phyloP scores from a whole-genome alignment of 2,888 invertebrate species.

The Imbricaverruca yamaguchii region DNA sequence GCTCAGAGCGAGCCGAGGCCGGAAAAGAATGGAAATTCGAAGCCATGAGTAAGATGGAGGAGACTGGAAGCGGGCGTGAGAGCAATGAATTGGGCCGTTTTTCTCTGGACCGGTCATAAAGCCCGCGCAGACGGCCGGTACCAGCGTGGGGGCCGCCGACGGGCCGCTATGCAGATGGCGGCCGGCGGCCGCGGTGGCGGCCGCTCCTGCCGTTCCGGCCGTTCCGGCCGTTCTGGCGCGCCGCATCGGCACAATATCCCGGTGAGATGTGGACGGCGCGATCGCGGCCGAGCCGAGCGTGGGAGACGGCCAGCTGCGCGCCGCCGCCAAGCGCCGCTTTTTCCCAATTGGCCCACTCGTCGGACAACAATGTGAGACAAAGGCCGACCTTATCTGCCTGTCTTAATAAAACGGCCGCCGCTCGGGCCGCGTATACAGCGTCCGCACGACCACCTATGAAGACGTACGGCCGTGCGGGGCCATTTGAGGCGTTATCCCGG shows the following conservation, averaged over 20 bases:
- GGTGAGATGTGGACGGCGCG: neutral
- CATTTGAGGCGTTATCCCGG: neutral
- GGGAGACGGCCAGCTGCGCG: neutral
- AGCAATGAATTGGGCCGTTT: constrained; percentile 12
- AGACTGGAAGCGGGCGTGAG: neutral
- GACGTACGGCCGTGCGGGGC: neutral
- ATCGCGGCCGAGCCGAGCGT: neutral
- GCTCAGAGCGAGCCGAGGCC: neutral
- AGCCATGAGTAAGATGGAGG: constrained; percentile 10
- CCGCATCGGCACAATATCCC: too few species aligned
- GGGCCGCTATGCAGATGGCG: neutral
- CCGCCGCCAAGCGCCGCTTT: neutral
- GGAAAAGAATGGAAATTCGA: constrained; percentile 1
- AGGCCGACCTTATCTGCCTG: neutral
- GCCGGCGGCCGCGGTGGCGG: too few species aligned
- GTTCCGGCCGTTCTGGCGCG: too few species aligned
- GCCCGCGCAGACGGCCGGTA: neutral
- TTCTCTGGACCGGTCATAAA: neutral
- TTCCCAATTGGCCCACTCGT: neutral
- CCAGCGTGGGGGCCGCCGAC: too few species aligned
- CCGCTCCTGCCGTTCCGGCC: too few species aligned
- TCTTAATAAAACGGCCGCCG: constrained; percentile 1
- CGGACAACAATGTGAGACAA: constrained; percentile 3
- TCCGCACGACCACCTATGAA: neutral
- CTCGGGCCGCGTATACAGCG: neutral